Base-by-base conservation (phyloP, 2,113 vertebrate genomes). In the Dipodomys merriami region DNA sequence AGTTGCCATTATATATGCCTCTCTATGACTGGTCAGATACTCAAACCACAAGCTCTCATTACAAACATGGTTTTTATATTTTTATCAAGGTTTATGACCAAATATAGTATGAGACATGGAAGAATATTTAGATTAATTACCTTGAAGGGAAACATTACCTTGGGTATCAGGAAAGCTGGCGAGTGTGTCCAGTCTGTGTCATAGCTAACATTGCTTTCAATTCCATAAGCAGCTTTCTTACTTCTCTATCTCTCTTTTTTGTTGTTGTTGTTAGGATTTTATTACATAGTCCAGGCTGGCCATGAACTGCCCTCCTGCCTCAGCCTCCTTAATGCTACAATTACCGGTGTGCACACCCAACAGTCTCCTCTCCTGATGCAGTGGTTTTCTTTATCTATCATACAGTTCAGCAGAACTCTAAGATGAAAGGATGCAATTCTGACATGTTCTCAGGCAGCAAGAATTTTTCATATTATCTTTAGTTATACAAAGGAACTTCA, bases 51-150 rank as follows among this genome's bases (percentile, higher is more conserved):
- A 53, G 72, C 10, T 64, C 83, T 82, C 65, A 53, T 74, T 49
- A 60, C n/a, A 33, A 33, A 49, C 29, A 33, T 60, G 22, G 25
- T 27, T 44, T 49, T 72, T 65, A 20, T 19, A 57, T 25, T 69
- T 91, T 84, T 83, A 67, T 78, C 81, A 46, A 35, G 62, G 20
- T 94, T 86, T 89, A 68, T 57, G 83, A 71, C 18, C 20, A 39
- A 67, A 53, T n/a, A 39, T 7, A 82, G 44, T 60, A 1, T 87
- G 27, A 94, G 74, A 29, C 81, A 73, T 68, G 29, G 23, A 68
- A 87, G 64, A 83, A 46, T 7, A 68, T 35, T 76, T 85, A 76
- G 23, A 49, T 39, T 79, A n/a, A 39, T 72, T 46, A 35, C 44
- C 76, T 77, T 69, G 62, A 60, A 83, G 67, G 23, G 33, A 92